Percentiles rank a stretch among this genome's conserved stretches.
These are phyloP conservation scores for Rhizomys pruinosus DNA, from an alignment of 2,113 vertebrate genomes.

Conservation along the genomic window DNA sequence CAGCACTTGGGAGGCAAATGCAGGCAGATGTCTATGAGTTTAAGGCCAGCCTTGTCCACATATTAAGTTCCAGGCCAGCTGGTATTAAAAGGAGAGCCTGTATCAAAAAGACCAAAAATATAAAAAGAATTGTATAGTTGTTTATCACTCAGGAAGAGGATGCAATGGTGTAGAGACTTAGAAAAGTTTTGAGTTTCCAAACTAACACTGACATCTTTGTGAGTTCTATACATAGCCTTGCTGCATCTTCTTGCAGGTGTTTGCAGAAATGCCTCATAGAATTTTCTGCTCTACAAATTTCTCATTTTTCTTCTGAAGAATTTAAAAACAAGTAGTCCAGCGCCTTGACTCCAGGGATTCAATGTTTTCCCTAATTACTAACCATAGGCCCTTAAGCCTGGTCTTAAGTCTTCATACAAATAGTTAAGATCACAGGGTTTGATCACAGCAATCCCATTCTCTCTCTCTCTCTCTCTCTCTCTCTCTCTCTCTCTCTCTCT, in stretches of 20 bases:
- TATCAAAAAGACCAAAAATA: too few species aligned
- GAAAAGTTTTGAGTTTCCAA: not conserved
- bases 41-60: too few species aligned
- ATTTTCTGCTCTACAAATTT: not conserved
- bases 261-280: not conserved
- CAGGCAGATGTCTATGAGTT: too few species aligned
- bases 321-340: not conserved
- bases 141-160: not conserved
- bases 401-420: not conserved
- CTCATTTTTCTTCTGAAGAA: not conserved
- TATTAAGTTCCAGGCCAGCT: too few species aligned
- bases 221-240: fast-evolving
- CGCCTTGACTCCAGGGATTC: not conserved
- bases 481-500: too few species aligned
- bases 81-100: too few species aligned
- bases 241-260: fast-evolving
- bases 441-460: not conserved
- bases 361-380: not conserved
- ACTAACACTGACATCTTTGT: not conserved
- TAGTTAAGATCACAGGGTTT: not conserved
- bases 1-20: too few species aligned
- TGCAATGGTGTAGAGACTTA: not conserved
- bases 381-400: not conserved
- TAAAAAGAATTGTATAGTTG: not conserved
- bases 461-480: too few species aligned